Base-by-base conservation (phyloP, 2,113 vertebrate genomes). In the Cyanoderma ruficeps region DNA sequence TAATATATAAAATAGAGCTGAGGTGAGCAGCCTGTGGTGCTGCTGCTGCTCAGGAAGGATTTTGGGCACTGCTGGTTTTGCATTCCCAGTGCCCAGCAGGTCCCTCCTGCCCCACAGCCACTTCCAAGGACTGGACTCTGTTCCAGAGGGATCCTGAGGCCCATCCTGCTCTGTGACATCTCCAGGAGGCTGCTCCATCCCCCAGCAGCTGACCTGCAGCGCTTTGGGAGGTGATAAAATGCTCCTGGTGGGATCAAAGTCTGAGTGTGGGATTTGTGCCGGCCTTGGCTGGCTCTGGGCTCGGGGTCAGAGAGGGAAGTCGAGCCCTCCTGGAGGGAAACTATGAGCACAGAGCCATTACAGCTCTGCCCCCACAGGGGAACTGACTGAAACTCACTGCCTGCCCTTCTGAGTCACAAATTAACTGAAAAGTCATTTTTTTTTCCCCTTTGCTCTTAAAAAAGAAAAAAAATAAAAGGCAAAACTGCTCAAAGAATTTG, bases 171-270 rank as follows among this genome's bases (percentile, higher is more conserved):
- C 63, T 31, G 49, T 9, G 13, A 20, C 47, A 24, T n/a, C 55
- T 5, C 39, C 71, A 28, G 63, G 24, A 30, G 67, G 63, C 72
- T 78, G 49, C 44, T 78, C 50, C 41, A 24, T 25, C 33, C 55
- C 61, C 23, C 1, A 0, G 35, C 33, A 25, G 19, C 9, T 35
- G 27, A 13, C 42, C 11, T 47, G 9, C 56, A 52, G 13, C 0
- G 15, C 72, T 80, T 46, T 53, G 69, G 61, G 53, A 33, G 0
- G 60, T 2, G 67, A 53, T 55, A 68, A 91, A 85, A 59, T 20
- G 42, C 47, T 94, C 83, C 46, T 1, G 33, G 52, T 13, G 3
- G 4, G 87, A 80, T 86, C 76, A 83, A 63, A 91, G 92, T 3
- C 61, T 9, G 60, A 83, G n/a, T 9, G 0, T 15, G 93, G 23